Evolutionary conservation across 2,797 vertebrate species (phyloP).

Genomic region (Lutjanus campechanus): DNA sequence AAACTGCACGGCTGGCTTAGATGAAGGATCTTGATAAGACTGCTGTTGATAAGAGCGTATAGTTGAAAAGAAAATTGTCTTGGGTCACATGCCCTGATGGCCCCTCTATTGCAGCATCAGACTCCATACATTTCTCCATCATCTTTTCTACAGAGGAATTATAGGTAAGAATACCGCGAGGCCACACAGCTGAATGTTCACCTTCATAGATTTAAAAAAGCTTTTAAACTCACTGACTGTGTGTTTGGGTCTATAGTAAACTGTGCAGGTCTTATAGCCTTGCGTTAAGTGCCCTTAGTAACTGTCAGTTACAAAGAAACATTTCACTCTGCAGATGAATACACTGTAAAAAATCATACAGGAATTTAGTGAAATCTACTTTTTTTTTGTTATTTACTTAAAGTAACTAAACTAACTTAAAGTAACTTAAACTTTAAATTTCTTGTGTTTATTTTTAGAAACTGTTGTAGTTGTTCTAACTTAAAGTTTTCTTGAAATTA

Average conservation of each 20-base stretch:
- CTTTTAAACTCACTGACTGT: neutral
- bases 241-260: neutral
- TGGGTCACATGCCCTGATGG: slow-evolving; percentile 54
- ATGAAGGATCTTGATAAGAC: slow-evolving; percentile 70
- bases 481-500: no score
- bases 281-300: neutral
- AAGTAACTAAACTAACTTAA: no score
- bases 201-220: neutral
- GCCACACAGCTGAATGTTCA: slow-evolving; percentile 11
- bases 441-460: no score
- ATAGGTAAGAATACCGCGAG: slow-evolving; percentile 7
- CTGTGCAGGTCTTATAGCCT: neutral
- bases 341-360: neutral
- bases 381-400: no score
- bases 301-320: slow-evolving; percentile 9
- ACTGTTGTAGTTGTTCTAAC: no score
- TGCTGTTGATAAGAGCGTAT: slow-evolving; percentile 61
- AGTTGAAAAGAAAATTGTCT: slow-evolving; percentile 69
- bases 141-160: neutral
- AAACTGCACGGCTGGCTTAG: slow-evolving; percentile 65
- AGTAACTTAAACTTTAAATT: no score
- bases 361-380: no score
- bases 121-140: slow-evolving; percentile 2
- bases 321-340: slow-evolving; percentile 49
- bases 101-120: slow-evolving; percentile 37